phyloP scores from a whole-genome alignment of 30 jellyfish, hydroid and myxozoan genomes.

The Aurelia sp. region DNA sequence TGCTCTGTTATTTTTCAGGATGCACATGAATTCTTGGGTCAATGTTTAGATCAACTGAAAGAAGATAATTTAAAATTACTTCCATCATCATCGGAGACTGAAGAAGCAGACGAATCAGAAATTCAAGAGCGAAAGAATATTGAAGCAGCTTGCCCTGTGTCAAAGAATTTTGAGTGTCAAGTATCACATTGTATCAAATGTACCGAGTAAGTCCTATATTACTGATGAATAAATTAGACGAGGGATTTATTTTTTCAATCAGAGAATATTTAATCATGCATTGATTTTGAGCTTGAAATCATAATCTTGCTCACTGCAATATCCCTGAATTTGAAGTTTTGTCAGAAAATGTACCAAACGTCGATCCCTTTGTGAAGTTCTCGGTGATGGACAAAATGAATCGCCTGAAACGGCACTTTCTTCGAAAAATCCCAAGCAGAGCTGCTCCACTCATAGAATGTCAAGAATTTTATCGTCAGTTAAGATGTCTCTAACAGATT shows the following conservation, averaged over 20 bases:
- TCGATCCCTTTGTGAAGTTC: not conserved
- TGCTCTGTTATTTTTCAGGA: conserved; percentile 45
- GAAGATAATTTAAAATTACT: conserved; percentile 49
- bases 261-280: too few relatives aligned
- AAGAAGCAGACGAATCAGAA: conserved; percentile 7
- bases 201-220: conserved; percentile 19
- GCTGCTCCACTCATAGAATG: too few relatives aligned
- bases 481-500: too few relatives aligned
- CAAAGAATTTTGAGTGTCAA: conserved; percentile 74
- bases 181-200: conserved; percentile 72
- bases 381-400: too few relatives aligned
- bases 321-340: not conserved
- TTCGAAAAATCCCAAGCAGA: too few relatives aligned
- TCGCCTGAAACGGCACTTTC: not conserved
- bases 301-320: too few relatives aligned
- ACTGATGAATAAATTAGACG: too few relatives aligned
- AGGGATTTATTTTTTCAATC: too few relatives aligned
- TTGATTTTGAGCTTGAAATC: too few relatives aligned
- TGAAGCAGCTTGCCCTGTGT: conserved; percentile 81
- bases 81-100: not conserved
- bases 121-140: conserved; percentile 22
- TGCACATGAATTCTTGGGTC: conserved; percentile 96
- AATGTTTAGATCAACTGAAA: conserved; percentile 89
- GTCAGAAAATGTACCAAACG: not conserved
- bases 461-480: too few relatives aligned